These are phyloP conservation scores for Coleophora flavipennella DNA, from an alignment of 2,888 invertebrate genomes.

Conservation along the genomic window DNA sequence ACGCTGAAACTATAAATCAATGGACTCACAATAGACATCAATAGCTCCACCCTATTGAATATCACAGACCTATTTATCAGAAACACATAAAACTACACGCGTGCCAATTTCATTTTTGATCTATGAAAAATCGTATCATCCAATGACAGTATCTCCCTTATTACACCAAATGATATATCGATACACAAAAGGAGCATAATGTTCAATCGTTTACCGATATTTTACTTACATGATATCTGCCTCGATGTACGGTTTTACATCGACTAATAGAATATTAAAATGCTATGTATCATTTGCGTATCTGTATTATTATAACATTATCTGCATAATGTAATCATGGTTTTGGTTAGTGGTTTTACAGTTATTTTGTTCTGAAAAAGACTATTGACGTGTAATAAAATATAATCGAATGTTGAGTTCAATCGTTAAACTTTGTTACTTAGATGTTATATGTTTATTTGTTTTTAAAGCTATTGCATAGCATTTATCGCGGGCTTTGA, in stretches of 20 bases:
- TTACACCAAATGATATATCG: constrained; percentile 45
- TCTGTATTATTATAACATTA: constrained; percentile 37
- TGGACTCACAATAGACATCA: constrained; percentile 42
- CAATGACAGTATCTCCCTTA: constrained; percentile 52
- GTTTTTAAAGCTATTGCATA: too few species aligned
- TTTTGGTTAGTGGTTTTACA: constrained; percentile 40
- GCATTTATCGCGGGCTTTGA: too few species aligned
- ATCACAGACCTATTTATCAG: constrained; percentile 47
- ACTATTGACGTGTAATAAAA: too few species aligned
- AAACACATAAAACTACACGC: constrained; percentile 48
- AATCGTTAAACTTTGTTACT: too few species aligned
- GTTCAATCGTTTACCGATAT: constrained; percentile 13
- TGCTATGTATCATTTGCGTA: constrained; percentile 36
- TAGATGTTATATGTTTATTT: too few species aligned
- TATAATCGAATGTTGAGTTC: too few species aligned
- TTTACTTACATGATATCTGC: constrained; percentile 16
- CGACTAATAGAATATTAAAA: constrained; percentile 57
- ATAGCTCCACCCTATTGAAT: constrained; percentile 51
- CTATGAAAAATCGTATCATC: constrained; percentile 47
- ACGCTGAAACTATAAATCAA: constrained; percentile 57
- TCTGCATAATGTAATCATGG: constrained; percentile 41
- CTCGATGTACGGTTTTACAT: constrained; percentile 34
- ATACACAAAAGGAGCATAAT: constrained; percentile 19
- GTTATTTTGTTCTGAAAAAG: constrained; percentile 17
- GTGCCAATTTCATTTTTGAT: constrained; percentile 50